Conservation (phyloP, 2,113 vertebrate genomes). For the Eudyptes chrysolophus region DNA sequence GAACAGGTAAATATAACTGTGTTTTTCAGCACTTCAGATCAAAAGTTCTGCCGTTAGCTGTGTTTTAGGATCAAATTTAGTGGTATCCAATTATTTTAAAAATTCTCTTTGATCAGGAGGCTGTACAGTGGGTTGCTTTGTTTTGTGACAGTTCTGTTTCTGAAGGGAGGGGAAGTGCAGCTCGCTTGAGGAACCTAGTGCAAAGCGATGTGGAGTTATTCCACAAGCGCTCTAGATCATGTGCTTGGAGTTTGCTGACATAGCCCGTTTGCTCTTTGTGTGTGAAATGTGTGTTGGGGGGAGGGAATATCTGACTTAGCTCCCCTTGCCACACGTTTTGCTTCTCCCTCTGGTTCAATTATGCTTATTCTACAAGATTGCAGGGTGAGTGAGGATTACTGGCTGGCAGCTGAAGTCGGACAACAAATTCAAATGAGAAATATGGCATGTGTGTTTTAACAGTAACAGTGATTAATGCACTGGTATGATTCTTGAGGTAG, state of each 20-base stretch:
- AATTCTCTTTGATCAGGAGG: not conserved
- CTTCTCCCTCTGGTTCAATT: not conserved
- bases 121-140: not conserved
- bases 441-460: not conserved
- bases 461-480: not conserved
- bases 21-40: not conserved
- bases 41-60: not conserved
- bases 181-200: not conserved
- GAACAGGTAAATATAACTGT: slow-evolving; percentile 82
- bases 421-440: not conserved
- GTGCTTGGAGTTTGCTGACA: not conserved
- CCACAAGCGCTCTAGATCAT: not conserved
- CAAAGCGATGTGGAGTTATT: not conserved
- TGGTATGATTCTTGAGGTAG: not conserved
- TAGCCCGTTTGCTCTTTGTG: not conserved
- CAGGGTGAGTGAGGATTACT: not conserved
- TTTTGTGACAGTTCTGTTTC: not conserved
- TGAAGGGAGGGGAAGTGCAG: not conserved
- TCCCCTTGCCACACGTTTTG: not conserved
- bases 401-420: not conserved
- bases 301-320: not conserved
- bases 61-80: not conserved
- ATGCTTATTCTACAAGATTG: not conserved
- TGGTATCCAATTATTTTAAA: accelerated
- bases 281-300: not conserved